phyloP scores from a whole-genome alignment of 1,140 invertebrate genomes.

The Eurosta solidaginis region DNA sequence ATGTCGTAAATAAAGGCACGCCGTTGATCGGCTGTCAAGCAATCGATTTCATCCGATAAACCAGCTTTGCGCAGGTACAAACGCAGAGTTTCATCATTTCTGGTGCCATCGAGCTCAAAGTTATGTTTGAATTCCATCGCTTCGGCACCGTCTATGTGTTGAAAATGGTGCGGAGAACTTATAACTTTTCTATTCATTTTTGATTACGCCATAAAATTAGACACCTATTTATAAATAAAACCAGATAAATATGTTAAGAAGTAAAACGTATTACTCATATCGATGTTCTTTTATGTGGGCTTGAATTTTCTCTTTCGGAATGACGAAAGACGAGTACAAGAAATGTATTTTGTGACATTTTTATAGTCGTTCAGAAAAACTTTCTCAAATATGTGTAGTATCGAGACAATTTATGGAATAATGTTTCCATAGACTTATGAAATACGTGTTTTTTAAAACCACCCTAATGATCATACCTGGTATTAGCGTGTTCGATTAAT shows the following conservation, averaged over 20 bases:
- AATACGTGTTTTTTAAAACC: too few species aligned
- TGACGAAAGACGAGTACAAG: too few species aligned
- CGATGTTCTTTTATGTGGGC: too few species aligned
- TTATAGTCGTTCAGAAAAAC: too few species aligned
- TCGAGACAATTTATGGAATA: too few species aligned
- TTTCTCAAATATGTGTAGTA: too few species aligned
- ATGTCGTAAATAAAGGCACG: constrained; percentile 55
- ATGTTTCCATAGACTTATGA: too few species aligned
- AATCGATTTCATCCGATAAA: constrained; percentile 45
- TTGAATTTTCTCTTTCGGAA: too few species aligned
- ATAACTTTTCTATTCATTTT: constrained; percentile 46
- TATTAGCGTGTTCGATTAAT: too few species aligned
- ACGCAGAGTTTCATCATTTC: constrained; percentile 51
- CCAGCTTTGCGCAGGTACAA: constrained; percentile 51
- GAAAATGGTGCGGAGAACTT: constrained; percentile 52
- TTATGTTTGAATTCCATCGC: constrained; percentile 52
- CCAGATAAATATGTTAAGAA: neutral
- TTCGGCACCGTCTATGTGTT: constrained; percentile 44
- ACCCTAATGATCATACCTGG: too few species aligned
- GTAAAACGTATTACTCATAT: too few species aligned
- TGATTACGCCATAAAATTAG: constrained; percentile 39
- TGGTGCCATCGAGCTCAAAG: constrained; percentile 51
- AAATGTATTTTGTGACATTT: too few species aligned
- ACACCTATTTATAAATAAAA: neutral
- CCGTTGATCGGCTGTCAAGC: constrained; percentile 45